Evolutionary conservation across 2,113 vertebrate genomes (phyloP).

Genomic region (Nothobranchius furzeri): DNA sequence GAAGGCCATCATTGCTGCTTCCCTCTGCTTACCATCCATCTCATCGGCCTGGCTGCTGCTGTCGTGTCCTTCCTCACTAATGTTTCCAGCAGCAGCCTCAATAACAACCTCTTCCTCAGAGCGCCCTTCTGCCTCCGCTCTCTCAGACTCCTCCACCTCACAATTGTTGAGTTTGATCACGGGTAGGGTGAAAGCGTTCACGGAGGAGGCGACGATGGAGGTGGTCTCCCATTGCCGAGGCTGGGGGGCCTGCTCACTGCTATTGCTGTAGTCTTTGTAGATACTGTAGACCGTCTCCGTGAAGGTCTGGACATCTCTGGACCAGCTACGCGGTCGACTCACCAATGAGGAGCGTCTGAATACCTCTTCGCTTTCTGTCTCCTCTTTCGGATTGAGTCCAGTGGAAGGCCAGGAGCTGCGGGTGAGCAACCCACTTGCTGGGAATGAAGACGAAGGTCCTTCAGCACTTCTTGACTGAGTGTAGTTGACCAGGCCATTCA

Average conservation of each 20-base stretch:
- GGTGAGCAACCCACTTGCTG: slow-evolving; percentile 79
- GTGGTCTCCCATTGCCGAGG: slow-evolving; percentile 81
- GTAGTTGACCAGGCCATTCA: slow-evolving; percentile 90
- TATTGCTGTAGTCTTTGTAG: slow-evolving; percentile 81
- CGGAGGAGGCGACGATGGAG: slow-evolving; percentile 87
- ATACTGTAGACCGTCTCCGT: slow-evolving; percentile 91
- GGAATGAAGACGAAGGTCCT: slow-evolving; percentile 70
- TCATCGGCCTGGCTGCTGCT: slow-evolving; percentile 23
- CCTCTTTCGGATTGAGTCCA: slow-evolving; percentile 62
- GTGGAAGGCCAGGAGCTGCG: slow-evolving; percentile 86
- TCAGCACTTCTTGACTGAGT: slow-evolving; percentile 83
- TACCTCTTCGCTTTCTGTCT: slow-evolving; percentile 63
- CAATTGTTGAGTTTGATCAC: slow-evolving; percentile 84
- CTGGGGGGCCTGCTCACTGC: slow-evolving; percentile 62
- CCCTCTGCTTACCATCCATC: slow-evolving; percentile 34
- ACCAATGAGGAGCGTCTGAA: slow-evolving; percentile 67
- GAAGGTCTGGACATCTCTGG: slow-evolving; percentile 80
- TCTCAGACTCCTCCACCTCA: slow-evolving; percentile 73
- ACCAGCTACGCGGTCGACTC: slow-evolving; percentile 68
- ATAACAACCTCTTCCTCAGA: slow-evolving; percentile 35
- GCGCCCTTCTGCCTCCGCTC: slow-evolving; percentile 35
- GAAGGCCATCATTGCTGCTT: slow-evolving; percentile 19
- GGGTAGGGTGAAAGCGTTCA: slow-evolving; percentile 89
- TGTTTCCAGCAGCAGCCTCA: slow-evolving; percentile 29
- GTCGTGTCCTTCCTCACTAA: slow-evolving; percentile 35